Conservation (phyloP, 2,113 vertebrate genomes). For the Camelus bactrianus region DNA sequence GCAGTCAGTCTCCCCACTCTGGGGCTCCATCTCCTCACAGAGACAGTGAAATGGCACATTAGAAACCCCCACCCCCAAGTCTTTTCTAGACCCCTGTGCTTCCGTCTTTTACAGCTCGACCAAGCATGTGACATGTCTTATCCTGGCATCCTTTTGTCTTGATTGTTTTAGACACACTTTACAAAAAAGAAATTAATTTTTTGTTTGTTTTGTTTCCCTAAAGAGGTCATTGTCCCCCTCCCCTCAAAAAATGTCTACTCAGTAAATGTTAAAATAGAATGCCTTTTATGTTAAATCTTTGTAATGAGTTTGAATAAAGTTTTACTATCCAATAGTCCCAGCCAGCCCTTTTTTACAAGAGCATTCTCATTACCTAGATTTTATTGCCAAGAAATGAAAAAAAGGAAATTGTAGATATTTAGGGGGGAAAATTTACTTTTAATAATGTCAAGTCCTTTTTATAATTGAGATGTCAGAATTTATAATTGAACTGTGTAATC, state of each 20-base stretch:
- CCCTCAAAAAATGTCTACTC: neutral
- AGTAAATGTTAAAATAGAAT: conserved; percentile 64
- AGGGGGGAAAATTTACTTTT: conserved; percentile 62
- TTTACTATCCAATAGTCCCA: conserved; percentile 71
- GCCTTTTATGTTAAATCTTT: conserved; percentile 70
- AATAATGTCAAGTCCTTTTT: conserved; percentile 63
- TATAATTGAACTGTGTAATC: conserved; percentile 57
- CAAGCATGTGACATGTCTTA: too few relatives aligned
- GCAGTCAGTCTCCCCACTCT: fast-evolving
- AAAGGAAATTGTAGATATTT: conserved; percentile 52
- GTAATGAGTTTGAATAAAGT: conserved; percentile 67
- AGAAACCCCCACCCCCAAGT: fast-evolving
- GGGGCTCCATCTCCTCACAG: fast-evolving
- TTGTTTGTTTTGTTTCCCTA: conserved; percentile 6
- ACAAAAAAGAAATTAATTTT: conserved; percentile 3
- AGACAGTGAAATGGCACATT: fast-evolving
- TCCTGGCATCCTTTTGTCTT: neutral
- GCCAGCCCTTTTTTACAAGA: conserved; percentile 71
- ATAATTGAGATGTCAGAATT: conserved; percentile 60
- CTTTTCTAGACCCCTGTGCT: fast-evolving
- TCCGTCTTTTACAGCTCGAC: fast-evolving
- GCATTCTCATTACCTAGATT: conserved; percentile 70
- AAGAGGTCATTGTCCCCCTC: conserved; percentile 3
- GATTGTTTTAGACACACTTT: neutral
- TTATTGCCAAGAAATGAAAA: conserved; percentile 66